Conservation (phyloP, 2,888 invertebrate genomes). For the Caenorhabditis drosophilae region DNA sequence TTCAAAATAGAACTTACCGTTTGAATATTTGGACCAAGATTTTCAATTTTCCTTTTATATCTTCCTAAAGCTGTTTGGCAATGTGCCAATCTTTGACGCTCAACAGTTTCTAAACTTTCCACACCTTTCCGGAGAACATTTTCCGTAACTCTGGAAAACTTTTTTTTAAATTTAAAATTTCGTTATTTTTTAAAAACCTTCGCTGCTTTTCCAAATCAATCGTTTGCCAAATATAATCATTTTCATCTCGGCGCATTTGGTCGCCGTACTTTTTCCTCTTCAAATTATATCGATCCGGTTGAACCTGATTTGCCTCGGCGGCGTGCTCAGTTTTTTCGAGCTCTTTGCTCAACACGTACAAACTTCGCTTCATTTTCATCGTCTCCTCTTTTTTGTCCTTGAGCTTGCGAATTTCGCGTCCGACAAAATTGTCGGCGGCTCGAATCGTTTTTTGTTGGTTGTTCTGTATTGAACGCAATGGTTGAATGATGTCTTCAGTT, state of each 20-base stretch:
- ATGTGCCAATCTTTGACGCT: slow-evolving; percentile 56
- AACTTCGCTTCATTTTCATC: slow-evolving; percentile 40
- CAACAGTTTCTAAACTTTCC: slow-evolving; percentile 56
- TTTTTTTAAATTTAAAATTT: not conserved
- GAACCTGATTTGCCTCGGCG: slow-evolving; percentile 22
- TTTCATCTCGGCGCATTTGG: slow-evolving; percentile 44
- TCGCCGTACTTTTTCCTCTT: slow-evolving; percentile 48
- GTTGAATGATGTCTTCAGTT: slow-evolving; percentile 57
- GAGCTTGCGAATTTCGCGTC: slow-evolving; percentile 43
- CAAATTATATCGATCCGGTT: slow-evolving; percentile 34
- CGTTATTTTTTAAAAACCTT: slow-evolving; percentile 17
- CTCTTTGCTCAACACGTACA: slow-evolving; percentile 49
- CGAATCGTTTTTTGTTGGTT: slow-evolving; percentile 51
- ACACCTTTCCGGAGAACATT: slow-evolving; percentile 53
- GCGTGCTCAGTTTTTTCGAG: slow-evolving; percentile 49
- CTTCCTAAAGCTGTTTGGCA: slow-evolving; percentile 56
- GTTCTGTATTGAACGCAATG: slow-evolving; percentile 49
- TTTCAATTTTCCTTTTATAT: slow-evolving; percentile 57
- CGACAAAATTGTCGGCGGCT: slow-evolving; percentile 45
- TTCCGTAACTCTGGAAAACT: slow-evolving; percentile 45
- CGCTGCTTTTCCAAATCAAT: slow-evolving; percentile 55
- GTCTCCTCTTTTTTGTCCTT: slow-evolving; percentile 55
- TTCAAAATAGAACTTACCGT: slow-evolving; percentile 35
- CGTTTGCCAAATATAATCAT: slow-evolving; percentile 50
- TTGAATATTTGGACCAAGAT: slow-evolving; percentile 51